Evolutionary conservation across 1,140 invertebrate genomes (phyloP), one percentile per base, ranked within the genome.

Genomic region (Nixonia krombeini): DNA sequence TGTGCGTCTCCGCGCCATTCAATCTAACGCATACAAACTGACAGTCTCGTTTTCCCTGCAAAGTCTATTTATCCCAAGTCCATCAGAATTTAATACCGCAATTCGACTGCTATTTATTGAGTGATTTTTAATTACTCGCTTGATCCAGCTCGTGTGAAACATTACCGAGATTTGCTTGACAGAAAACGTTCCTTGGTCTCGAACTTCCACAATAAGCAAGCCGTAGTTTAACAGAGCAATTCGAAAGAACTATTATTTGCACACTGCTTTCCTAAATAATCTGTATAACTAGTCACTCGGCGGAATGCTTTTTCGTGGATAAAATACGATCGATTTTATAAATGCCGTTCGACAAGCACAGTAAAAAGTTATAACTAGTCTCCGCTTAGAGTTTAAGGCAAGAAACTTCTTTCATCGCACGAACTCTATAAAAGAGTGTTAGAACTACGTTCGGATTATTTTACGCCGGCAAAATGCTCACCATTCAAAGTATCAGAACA

Each of bases 341-440:
- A 13, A 18, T 63, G 31, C 38, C 17, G 23, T 53, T 63, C 29
- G 55, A 50, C 31, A 35, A 31, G 50, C 38, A 59, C 44, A 52
- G 37, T 66, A 59, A 59, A 66, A 66, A 66, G 55, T 66, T 66
- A 26, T 55, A 55, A 53, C 56, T 59, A 59, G 56, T 66, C 59
- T 47, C 40, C 38, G 37, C 15, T 49, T 42, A 25, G 23, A 65
- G 62, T 51, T 58, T 44, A 63, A 66, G 44, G 55, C 50, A 37
- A 16, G 12, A 44, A 66, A 66, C 63, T 66, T 66, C 59, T 37
- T 31, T 16, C 38, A 59, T 66, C 47, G 42, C 40, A 42, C 26
- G 28, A 33, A 17, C 50, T 59, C 47, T 59, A 59, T 31, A 51
- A 40, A 10, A 25, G 18, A 17, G 28, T 47, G 29, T 58, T 65